Evolutionary conservation across 2,113 vertebrate species (phyloP).

Genomic region (western clawed frog (Xenopus tropicalis)): DNA sequence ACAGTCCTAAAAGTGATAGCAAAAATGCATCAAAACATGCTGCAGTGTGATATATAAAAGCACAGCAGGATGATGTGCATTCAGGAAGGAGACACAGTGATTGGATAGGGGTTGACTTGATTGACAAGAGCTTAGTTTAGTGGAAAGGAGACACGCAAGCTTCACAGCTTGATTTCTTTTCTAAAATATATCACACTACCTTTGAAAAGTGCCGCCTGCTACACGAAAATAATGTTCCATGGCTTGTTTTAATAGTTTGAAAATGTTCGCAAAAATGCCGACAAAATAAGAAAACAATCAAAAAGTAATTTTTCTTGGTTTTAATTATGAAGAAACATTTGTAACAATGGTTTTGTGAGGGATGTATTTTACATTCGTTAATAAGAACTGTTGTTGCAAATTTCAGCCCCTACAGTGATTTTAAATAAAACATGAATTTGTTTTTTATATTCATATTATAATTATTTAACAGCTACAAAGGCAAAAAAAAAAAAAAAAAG

Average conservation of each 20-base stretch:
- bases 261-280: conserved; percentile 75
- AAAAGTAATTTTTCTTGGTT: conserved; percentile 42
- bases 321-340: no score
- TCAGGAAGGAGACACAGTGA: conserved; percentile 87
- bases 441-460: no score
- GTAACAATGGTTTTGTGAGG: no score
- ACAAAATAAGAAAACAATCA: conserved; percentile 67
- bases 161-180: conserved; percentile 91
- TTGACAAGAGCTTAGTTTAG: conserved; percentile 96
- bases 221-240: conserved; percentile 70
- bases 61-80: conserved; percentile 96
- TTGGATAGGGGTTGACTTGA: conserved; percentile 88
- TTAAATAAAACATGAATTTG: no score
- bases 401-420: no score
- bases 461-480: no score
- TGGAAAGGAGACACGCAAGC: conserved; percentile 96
- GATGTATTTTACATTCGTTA: no score
- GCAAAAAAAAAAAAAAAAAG: no score
- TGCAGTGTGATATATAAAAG: conserved; percentile 96
- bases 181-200: conserved; percentile 92
- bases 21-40: conserved; percentile 97
- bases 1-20: conserved; percentile 85
- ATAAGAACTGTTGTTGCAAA: no score
- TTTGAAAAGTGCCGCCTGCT: conserved; percentile 92
- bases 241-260: conserved; percentile 63